Base-by-base conservation (phyloP, 2,797 vertebrate species). In the Naso thynnoides region DNA sequence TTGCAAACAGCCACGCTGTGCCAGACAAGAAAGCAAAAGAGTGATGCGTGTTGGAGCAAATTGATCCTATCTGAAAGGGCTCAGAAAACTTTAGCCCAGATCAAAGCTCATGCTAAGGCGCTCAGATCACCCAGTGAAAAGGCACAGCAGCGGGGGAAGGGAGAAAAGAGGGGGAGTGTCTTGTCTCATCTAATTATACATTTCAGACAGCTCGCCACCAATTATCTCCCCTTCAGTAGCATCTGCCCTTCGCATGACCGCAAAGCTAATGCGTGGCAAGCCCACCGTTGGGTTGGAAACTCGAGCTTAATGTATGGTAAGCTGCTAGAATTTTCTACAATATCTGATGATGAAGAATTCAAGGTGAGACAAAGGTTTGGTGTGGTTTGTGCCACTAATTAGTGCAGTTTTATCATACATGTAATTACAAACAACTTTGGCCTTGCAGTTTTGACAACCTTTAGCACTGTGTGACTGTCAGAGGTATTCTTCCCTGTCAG, bases 101-200 rank as follows among this genome's bases (percentile, higher is more conserved):
- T 94, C 93, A 95, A 95, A 94, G 94, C 93, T 84, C 84, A 90
- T 36, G 84, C 86, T 85, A 84, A 91, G 90, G 73, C 60, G 77
- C 91, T 94, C 86, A 93, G 93, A 94, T 94, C 91, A 91, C 81
- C 85, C 79, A 57, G 86, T 79, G 85, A 73, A 88, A 90, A 89
- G 81, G 82, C 73, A 83, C 79, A 78, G 83, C 45, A 10, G 76
- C 6, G 29, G 59, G 57, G 61, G 79, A 59, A 79, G 82, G 82
- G 84, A 84, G 82, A 85, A 73, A 82, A 84, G 81, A 88, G 80
- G 72, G 87, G 90, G 89, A 91, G 93, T 91, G 91, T 91, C 93
- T 92, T 91, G 91, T 94, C 92, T 91, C 36, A 76, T 93, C 92
- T 94, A 94, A 95, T 94, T 94, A 94, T 93, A 94, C 92, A 93